phyloP scores from a whole-genome alignment of 2,113 vertebrate species.

The Protobothrops mucrosquamatus region DNA sequence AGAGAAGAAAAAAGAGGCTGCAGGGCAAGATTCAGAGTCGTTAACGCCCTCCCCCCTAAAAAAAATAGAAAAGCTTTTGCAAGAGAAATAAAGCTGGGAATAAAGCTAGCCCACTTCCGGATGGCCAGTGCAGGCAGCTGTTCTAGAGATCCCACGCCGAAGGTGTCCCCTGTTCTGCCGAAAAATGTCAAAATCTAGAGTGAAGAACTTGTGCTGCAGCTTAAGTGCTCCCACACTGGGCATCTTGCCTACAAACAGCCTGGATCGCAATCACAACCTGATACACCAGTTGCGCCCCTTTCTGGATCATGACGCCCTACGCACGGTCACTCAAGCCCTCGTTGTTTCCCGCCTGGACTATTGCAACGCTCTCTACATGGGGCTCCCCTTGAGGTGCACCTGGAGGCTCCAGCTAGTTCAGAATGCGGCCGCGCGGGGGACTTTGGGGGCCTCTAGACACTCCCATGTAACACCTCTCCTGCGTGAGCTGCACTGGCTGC shows the following conservation, averaged over 20 bases:
- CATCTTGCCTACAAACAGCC: background rate
- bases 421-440: no score
- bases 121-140: background rate
- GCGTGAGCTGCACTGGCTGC: no score
- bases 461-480: no score
- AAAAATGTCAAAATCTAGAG: background rate
- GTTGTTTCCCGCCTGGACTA: no score
- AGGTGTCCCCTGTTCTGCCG: background rate
- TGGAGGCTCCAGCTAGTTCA: no score
- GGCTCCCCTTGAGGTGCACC: no score
- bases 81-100: background rate
- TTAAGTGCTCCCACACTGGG: background rate
- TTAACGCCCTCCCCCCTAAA: background rate
- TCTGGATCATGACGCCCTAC: no score
- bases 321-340: no score
- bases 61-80: background rate
- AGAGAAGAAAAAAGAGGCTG: constrained; percentile 56
- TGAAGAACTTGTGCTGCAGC: background rate
- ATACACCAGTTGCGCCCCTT: no score
- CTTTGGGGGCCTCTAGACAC: no score
- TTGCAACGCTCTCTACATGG: no score
- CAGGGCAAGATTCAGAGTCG: constrained; percentile 39
- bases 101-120: no score
- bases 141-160: background rate
- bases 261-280: background rate